Percentiles rank a stretch among this genome's conserved stretches.
Evolutionary conservation across 2,113 vertebrate species (phyloP).

Genomic region (Dermatemys mawii): DNA sequence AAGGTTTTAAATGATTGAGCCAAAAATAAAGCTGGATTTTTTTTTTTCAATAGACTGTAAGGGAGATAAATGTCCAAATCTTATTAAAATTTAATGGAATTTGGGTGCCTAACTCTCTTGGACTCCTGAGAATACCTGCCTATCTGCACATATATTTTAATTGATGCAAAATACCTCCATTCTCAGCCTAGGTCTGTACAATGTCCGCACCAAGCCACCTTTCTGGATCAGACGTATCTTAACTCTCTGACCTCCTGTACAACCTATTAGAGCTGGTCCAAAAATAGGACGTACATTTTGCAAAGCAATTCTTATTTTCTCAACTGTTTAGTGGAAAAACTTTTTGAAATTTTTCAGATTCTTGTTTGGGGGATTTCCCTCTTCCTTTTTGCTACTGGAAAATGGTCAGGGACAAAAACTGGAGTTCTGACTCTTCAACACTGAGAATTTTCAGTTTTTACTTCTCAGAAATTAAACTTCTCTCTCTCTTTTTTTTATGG

Average conservation of each 20-base stretch:
- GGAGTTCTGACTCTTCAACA: neutral
- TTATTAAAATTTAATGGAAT: neutral
- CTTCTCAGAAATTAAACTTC: neutral
- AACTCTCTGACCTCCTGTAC: neutral
- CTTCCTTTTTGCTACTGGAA: neutral
- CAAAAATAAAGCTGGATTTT: neutral
- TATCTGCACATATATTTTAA: neutral
- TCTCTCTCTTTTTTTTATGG: neutral
- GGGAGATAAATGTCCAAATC: neutral
- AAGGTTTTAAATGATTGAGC: neutral
- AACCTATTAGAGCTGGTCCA: neutral
- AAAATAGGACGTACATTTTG: neutral
- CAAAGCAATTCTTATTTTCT: neutral
- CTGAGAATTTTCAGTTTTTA: neutral
- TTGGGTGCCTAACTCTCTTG: neutral
- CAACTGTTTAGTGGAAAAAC: neutral
- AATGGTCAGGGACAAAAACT: neutral
- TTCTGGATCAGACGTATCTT: neutral
- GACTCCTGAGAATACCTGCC: neutral
- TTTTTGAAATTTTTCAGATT: neutral
- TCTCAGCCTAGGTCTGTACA: neutral
- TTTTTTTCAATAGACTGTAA: neutral
- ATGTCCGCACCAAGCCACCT: neutral
- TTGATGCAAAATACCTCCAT: neutral
- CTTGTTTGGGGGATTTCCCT: neutral